phyloP scores from a whole-genome alignment of 37 sponge, comb jelly and placozoan species.

The Corticium candelabrum region DNA sequence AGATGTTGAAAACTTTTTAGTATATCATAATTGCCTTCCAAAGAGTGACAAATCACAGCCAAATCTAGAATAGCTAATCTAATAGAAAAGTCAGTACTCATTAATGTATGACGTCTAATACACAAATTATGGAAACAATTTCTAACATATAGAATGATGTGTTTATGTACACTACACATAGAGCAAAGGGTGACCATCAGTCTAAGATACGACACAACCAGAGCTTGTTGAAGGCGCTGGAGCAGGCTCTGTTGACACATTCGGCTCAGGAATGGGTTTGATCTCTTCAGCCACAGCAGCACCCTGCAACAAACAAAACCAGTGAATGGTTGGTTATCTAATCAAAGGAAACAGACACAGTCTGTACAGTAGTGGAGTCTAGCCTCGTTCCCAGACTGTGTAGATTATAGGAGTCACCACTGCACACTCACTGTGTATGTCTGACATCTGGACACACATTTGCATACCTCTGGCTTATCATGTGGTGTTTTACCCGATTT shows the following conservation, averaged over 20 bases:
- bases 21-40: slow-evolving; percentile 17
- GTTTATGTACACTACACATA: neutral
- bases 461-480: too few species aligned
- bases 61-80: neutral
- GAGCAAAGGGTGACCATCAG: neutral
- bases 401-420: too few species aligned
- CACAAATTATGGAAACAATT: neutral
- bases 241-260: slow-evolving; percentile 60
- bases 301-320: too few species aligned
- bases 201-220: slow-evolving; percentile 53
- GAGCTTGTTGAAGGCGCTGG: slow-evolving; percentile 69
- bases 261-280: slow-evolving; percentile 76
- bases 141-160: too few species aligned
- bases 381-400: too few species aligned
- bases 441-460: too few species aligned
- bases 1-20: slow-evolving; percentile 59
- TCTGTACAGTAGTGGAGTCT: too few species aligned
- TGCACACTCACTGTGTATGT: too few species aligned
- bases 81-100: neutral
- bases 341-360: too few species aligned
- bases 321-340: too few species aligned
- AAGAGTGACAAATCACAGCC: too few species aligned
- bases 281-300: slow-evolving; percentile 69
- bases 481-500: neutral
- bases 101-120: too few species aligned